phyloP scores from a whole-genome alignment of 2,797 vertebrate species.

The Melanotaenia nigrans region DNA sequence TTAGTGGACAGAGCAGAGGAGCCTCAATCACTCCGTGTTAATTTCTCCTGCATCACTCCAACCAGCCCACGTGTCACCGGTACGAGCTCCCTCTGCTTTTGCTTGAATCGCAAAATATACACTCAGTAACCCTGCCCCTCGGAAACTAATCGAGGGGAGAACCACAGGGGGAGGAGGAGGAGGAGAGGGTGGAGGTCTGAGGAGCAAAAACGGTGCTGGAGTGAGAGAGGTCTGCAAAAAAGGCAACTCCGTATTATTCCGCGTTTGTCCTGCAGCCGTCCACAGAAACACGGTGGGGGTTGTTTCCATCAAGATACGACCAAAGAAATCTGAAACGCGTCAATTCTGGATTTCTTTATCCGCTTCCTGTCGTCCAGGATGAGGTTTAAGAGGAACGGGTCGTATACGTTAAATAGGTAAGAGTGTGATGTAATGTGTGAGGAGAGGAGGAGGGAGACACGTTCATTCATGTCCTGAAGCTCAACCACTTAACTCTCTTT shows the following conservation, averaged over 20 bases:
- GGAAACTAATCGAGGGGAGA: slow-evolving; percentile 56
- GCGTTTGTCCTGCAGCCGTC: slow-evolving; percentile 51
- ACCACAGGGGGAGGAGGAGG: slow-evolving; percentile 11
- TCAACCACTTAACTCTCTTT: slow-evolving; percentile 28
- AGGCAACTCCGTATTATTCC: slow-evolving; percentile 55
- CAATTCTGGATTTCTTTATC: slow-evolving; percentile 86
- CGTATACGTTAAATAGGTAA: slow-evolving; percentile 89
- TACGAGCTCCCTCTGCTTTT: not conserved
- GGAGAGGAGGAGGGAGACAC: not conserved
- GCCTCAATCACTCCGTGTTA: slow-evolving; percentile 29
- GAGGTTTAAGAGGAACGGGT: slow-evolving; percentile 89
- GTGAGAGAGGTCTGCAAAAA: slow-evolving; percentile 40
- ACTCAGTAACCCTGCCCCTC: slow-evolving; percentile 72
- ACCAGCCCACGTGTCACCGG: slow-evolving; percentile 7
- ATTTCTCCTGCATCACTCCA: not conserved
- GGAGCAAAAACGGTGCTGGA: slow-evolving; percentile 39
- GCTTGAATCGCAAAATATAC: slow-evolving; percentile 35
- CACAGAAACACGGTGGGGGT: slow-evolving; percentile 20
- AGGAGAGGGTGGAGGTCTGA: slow-evolving; percentile 53
- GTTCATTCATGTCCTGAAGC: slow-evolving; percentile 6
- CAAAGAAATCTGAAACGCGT: slow-evolving; percentile 53
- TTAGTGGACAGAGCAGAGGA: slow-evolving; percentile 49
- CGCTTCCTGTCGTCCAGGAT: slow-evolving; percentile 85
- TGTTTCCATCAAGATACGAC: slow-evolving; percentile 54
- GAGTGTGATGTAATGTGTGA: slow-evolving; percentile 44